Conservation (phyloP, 2,797 vertebrate species). For the Sebastes taczanowskii region DNA sequence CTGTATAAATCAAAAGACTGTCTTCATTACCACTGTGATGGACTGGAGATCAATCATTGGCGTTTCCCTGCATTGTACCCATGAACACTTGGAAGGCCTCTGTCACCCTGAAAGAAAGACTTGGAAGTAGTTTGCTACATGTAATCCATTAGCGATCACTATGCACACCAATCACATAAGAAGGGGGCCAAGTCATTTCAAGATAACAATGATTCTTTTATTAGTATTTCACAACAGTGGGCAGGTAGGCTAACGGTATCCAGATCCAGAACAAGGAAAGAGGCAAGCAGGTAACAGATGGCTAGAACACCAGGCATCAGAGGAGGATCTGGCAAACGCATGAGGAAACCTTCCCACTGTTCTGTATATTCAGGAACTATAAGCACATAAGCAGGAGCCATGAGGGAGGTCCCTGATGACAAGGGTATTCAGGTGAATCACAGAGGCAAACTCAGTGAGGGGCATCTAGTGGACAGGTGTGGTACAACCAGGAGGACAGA, state of each 20-base stretch:
- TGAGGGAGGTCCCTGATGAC: background rate
- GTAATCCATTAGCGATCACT: background rate
- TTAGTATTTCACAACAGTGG: background rate
- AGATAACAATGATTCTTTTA: background rate
- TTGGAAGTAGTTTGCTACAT: background rate
- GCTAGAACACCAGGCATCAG: background rate
- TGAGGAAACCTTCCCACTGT: background rate
- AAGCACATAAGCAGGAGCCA: background rate
- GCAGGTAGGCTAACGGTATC: background rate
- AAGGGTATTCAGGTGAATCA: background rate
- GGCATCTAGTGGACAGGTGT: background rate
- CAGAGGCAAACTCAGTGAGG: background rate
- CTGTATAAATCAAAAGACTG: background rate
- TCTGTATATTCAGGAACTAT: background rate
- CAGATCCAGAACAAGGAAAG: background rate
- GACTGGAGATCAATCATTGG: background rate
- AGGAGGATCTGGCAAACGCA: background rate
- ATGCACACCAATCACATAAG: background rate
- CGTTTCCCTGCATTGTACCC: background rate
- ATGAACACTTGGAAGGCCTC: background rate
- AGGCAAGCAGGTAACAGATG: conserved; percentile 11
- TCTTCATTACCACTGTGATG: background rate
- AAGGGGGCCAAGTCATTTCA: background rate
- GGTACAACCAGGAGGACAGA: background rate
- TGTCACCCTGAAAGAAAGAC: background rate